Conservation (phyloP, 1,140 invertebrate species). For the Brachionus rubens region DNA sequence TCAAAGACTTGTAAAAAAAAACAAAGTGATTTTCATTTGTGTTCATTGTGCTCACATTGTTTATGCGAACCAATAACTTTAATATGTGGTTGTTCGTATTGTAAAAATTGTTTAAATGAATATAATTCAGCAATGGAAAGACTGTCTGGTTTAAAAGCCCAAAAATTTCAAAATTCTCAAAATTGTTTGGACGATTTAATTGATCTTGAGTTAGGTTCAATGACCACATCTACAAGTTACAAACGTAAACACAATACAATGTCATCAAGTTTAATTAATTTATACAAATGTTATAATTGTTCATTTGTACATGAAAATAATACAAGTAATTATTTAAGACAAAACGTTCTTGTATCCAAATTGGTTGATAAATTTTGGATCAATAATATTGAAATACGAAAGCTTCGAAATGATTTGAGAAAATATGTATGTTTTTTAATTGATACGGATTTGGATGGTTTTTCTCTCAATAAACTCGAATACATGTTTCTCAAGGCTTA, state of each 20-base stretch:
- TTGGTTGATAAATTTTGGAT: slow-evolving; percentile 28
- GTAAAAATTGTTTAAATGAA: slow-evolving; percentile 37
- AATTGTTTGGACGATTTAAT: no score
- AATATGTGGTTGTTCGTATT: slow-evolving; percentile 40
- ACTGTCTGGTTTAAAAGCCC: no score
- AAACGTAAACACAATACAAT: slow-evolving; percentile 2
- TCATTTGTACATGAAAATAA: slow-evolving; percentile 12
- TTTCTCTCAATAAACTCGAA: background rate
- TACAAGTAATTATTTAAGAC: background rate
- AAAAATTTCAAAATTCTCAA: no score
- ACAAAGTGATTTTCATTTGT: slow-evolving; percentile 16
- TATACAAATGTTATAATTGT: slow-evolving; percentile 39
- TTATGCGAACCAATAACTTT: slow-evolving; percentile 24
- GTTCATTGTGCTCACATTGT: slow-evolving; percentile 33
- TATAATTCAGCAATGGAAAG: slow-evolving; percentile 12
- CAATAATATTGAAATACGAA: background rate
- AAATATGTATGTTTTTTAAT: slow-evolving; percentile 26
- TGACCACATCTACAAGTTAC: background rate
- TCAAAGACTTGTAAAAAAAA: background rate
- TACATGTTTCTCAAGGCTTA: slow-evolving; percentile 19
- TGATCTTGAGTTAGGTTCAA: background rate
- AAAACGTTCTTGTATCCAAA: background rate
- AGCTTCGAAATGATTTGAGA: slow-evolving; percentile 34
- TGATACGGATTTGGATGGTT: slow-evolving; percentile 19
- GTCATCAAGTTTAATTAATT: background rate